Evolutionary conservation across 2,113 vertebrate species (phyloP).

Genomic region (Antechinus flavipes): DNA sequence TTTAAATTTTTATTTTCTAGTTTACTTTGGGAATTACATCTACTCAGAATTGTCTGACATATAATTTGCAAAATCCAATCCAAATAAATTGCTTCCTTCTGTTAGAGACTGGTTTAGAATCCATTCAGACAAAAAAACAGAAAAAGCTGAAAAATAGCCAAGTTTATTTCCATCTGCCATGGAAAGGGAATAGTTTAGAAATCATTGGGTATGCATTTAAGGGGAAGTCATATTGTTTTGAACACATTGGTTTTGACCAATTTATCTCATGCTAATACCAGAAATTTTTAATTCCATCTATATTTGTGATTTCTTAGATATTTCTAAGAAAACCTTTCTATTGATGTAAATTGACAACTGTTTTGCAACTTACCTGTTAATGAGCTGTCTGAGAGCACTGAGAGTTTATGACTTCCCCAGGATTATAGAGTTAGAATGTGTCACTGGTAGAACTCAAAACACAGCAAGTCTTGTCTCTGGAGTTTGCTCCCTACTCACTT

Average conservation of each 20-base stretch:
- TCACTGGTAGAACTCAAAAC: neutral
- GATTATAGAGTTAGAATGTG: neutral
- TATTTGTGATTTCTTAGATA: neutral
- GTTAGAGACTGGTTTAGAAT: neutral
- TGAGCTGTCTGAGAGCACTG: neutral
- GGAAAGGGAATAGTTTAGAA: neutral
- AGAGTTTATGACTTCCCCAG: neutral
- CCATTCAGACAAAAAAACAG: neutral
- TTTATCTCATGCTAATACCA: neutral
- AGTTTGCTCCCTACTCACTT: neutral
- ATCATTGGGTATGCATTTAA: neutral
- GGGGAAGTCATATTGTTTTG: neutral
- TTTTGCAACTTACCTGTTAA: neutral
- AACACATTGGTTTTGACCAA: neutral
- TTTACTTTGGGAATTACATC: neutral
- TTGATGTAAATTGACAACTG: neutral
- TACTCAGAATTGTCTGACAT: conserved; percentile 33
- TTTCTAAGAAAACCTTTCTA: neutral
- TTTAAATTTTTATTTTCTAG: neutral
- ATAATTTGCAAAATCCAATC: conserved; percentile 26
- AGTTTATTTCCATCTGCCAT: neutral
- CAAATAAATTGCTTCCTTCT: neutral
- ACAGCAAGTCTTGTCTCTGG: neutral
- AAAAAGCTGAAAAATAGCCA: neutral
- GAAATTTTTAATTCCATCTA: neutral